A percentile compares a stretch with the other conserved stretches of the same genome.
Conservation (phyloP, 2,888 invertebrate species). For the Ornithoptera priamus region DNA sequence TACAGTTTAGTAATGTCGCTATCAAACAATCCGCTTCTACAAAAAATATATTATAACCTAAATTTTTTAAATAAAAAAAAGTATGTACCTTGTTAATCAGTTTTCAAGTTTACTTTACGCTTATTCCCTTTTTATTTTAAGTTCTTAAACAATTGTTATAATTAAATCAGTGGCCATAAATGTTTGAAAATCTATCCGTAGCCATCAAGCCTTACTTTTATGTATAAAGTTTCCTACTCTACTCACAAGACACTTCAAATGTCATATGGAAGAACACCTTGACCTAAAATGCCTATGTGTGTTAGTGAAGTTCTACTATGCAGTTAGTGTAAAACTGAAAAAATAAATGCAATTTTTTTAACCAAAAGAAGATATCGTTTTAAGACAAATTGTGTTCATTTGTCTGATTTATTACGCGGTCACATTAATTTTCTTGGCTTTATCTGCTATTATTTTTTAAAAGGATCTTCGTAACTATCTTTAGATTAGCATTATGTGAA, state of each 20-base stretch:
- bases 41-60: too few species aligned
- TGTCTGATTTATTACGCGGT: not conserved
- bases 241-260: not conserved
- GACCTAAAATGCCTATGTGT: not conserved
- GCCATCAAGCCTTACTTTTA: not conserved
- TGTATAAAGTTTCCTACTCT: not conserved
- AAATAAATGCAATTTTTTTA: not conserved
- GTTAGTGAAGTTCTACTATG: not conserved
- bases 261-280: not conserved
- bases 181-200: not conserved
- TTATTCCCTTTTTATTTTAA: too few species aligned
- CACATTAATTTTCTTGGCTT: not conserved
- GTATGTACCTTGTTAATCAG: too few species aligned
- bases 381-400: not conserved
- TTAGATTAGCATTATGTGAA: not conserved
- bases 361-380: not conserved
- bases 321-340: not conserved
- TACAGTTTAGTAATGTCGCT: too few species aligned
- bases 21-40: too few species aligned
- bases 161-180: not conserved
- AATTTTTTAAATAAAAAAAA: too few species aligned
- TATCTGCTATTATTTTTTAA: not conserved
- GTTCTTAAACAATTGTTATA: too few species aligned
- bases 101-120: too few species aligned
- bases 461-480: not conserved